A percentile compares a stretch with the other conserved stretches of the same genome.
Conservation (phyloP, 2,797 vertebrate species). For the Scomberomorus guttatus region DNA sequence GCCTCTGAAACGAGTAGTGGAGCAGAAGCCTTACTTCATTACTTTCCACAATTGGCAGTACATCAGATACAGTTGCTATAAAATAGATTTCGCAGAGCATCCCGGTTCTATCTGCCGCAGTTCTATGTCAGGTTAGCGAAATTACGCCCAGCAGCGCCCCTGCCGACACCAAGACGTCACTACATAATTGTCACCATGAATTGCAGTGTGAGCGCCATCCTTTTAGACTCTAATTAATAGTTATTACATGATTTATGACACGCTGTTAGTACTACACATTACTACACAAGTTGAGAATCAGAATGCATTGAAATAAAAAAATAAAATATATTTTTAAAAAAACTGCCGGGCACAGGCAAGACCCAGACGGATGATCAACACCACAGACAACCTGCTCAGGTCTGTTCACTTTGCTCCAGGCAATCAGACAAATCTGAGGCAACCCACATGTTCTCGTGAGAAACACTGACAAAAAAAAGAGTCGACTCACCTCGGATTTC, state of each 20-base stretch:
- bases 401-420: conserved; percentile 38
- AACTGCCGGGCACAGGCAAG: no score
- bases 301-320: background rate
- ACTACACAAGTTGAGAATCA: rapidly evolving
- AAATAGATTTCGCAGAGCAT: background rate
- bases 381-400: conserved; percentile 21
- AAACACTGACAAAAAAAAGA: background rate
- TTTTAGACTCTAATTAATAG: conserved; percentile 17
- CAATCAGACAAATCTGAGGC: conserved; percentile 16
- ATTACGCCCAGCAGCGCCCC: conserved; percentile 47
- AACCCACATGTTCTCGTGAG: background rate
- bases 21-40: background rate
- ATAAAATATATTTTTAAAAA: background rate
- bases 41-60: background rate
- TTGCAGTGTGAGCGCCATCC: background rate
- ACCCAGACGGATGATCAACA: background rate
- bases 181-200: conserved; percentile 33
- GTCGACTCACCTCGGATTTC: conserved; percentile 27
- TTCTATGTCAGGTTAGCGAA: conserved; percentile 39
- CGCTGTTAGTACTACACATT: background rate
- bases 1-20: no score
- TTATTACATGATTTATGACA: background rate
- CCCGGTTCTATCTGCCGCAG: conserved; percentile 32
- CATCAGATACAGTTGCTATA: background rate
- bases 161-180: background rate